Percentiles rank a stretch among this genome's conserved stretches.
Evolutionary conservation across 2,797 vertebrate species (phyloP).

Genomic region (Tenualosa thibaudeaui): DNA sequence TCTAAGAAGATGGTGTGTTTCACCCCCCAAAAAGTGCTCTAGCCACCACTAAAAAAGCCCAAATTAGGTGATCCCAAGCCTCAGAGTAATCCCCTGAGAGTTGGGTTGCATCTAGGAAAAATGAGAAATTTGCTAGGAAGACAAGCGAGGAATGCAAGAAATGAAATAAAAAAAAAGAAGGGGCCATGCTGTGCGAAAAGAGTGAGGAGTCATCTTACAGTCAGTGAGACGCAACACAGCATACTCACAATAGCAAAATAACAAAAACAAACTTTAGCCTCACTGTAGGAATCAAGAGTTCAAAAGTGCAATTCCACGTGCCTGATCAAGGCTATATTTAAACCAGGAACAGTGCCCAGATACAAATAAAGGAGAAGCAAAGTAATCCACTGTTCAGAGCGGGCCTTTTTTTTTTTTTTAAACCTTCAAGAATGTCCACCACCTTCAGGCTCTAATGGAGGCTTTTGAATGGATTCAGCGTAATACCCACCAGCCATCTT

Average conservation of each 20-base stretch:
- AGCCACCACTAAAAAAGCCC: slow-evolving; percentile 16
- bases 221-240: slow-evolving; percentile 16
- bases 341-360: not conserved
- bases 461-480: not conserved
- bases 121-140: slow-evolving; percentile 27
- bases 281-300: not conserved
- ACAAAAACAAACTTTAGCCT: not conserved
- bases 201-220: slow-evolving; percentile 28
- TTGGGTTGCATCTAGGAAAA: slow-evolving; percentile 39
- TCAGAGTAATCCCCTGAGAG: slow-evolving; percentile 8
- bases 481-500: not conserved
- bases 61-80: slow-evolving; percentile 36
- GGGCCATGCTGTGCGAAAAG: not conserved
- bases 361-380: not conserved
- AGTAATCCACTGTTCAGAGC: not conserved
- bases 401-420: too few relatives aligned
- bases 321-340: not conserved
- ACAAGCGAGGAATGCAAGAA: slow-evolving; percentile 37
- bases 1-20: slow-evolving; percentile 35
- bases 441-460: not conserved
- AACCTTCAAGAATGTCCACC: not conserved
- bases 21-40: slow-evolving; percentile 21
- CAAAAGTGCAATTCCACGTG: not conserved
- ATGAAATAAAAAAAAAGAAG: not conserved
- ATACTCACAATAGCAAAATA: slow-evolving; percentile 2